A percentile compares a stretch with the other conserved stretches of the same genome.
phyloP scores from a whole-genome alignment of 2,888 invertebrate genomes.

The Diaprepes abbreviatus region DNA sequence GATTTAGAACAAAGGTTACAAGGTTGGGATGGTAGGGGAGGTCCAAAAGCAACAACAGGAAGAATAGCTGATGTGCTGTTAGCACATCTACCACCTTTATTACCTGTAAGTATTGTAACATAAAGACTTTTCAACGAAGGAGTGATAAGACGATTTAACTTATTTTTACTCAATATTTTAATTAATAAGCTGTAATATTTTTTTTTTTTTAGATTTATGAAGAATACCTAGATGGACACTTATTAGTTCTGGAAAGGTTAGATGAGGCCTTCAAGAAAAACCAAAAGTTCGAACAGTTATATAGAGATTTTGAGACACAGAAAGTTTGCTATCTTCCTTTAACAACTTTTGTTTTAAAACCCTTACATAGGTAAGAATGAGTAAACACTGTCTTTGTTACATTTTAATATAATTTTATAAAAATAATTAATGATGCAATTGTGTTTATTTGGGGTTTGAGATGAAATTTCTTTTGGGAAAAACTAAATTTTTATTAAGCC shows the following conservation, averaged over 20 bases:
- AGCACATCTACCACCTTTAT: conserved; percentile 75
- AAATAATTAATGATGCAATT: too few species aligned
- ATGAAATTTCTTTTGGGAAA: too few species aligned
- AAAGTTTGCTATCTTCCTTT: conserved; percentile 90
- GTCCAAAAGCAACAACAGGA: conserved; percentile 67
- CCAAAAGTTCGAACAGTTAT: conserved; percentile 77
- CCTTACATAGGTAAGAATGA: conserved; percentile 73
- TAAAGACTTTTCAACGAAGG: too few species aligned
- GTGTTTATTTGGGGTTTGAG: too few species aligned
- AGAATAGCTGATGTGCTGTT: conserved; percentile 83
- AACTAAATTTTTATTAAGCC: too few species aligned
- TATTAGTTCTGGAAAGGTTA: conserved; percentile 82
- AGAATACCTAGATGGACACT: conserved; percentile 80
- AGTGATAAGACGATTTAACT: too few species aligned
- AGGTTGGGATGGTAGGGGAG: conserved; percentile 79
- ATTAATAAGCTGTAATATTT: too few species aligned
- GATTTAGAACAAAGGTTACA: conserved; percentile 83
- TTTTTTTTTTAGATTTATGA: conserved; percentile 73
- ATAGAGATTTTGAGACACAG: conserved; percentile 84
- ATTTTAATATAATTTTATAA: too few species aligned
- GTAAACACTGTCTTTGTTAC: too few species aligned
- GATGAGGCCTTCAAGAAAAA: conserved; percentile 83
- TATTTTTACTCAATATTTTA: too few species aligned
- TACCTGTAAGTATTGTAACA: conserved; percentile 68
- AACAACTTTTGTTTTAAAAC: conserved; percentile 84